Base-by-base conservation (phyloP, 2,888 invertebrate genomes). In the Xylota segnis region DNA sequence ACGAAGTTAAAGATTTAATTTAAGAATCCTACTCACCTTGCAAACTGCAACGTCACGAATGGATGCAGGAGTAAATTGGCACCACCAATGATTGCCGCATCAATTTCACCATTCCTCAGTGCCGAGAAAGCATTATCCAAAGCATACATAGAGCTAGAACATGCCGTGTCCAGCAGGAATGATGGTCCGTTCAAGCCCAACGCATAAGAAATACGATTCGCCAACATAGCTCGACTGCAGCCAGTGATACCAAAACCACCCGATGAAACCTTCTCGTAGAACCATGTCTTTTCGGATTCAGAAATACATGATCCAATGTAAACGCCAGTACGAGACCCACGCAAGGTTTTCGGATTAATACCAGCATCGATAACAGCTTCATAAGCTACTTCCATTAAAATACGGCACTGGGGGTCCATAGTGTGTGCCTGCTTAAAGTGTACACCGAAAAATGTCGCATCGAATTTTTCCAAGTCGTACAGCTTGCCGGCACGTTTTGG, bases 61-160 rank as follows among this genome's bases (percentile, higher is more conserved):
- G 98, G 98, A 93, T 97, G 97, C 0, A 98, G 93, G 88, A 96
- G 96, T 29, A 99, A 92, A 91, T 97, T 97, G 16, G 96, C 94
- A 0, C 98, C 98, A 5, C 96, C 98, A 3, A 99, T 97, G 70
- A 99, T 95, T 0, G 98, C 98, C 0, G 96, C 94, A 83, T 99
- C 98, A 89, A 98, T 97, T 84, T 95, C 94, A 0, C 97, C 98
- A 88, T 94, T 94, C 40, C 96, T 93, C 56, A 98, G 95, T 0
- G 96, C 94, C 59, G 94, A 94, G 91, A 95, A 96, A 12, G 96
- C 97, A 87, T 96, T 95, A 89, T 98, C 97, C 74, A 98, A 88
- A 0, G 98, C 98, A 88, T 96, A 95, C 88, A 98, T 94, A 7
- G 98, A 97, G 72, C 98, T 98, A n/a, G 98, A 98, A 91, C 98